A percentile compares a stretch with the other conserved stretches of the same genome.
Conservation (phyloP, 1,140 invertebrate species). For the Batillaria attramentaria region DNA sequence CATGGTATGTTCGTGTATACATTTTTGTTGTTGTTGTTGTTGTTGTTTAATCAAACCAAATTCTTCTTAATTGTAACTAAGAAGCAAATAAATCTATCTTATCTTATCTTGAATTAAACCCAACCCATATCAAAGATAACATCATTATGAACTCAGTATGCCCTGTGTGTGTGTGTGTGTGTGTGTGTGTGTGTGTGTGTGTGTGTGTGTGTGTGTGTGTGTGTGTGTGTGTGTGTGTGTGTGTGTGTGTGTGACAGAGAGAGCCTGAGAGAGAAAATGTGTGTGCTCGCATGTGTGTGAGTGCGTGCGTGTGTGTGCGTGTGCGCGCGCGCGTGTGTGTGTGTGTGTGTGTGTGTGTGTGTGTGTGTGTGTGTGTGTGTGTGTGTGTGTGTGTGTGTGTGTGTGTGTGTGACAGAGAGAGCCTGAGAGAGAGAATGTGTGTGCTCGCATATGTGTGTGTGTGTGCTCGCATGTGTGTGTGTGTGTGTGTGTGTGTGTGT, state of each 20-base stretch:
- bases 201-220: too few relatives aligned
- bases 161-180: neutral
- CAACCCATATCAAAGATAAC: neutral
- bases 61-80: too few relatives aligned
- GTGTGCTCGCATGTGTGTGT: too few relatives aligned
- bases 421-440: conserved; percentile 18
- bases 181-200: neutral
- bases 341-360: neutral
- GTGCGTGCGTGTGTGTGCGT: neutral
- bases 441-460: neutral
- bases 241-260: too few relatives aligned
- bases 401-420: neutral
- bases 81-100: too few relatives aligned
- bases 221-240: too few relatives aligned
- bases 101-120: neutral
- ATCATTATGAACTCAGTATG: neutral
- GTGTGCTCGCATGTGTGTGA: too few relatives aligned
- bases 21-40: too few relatives aligned
- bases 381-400: neutral
- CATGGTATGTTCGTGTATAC: too few relatives aligned
- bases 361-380: neutral
- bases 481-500: neutral
- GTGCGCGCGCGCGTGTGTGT: neutral
- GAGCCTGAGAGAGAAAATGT: too few relatives aligned
- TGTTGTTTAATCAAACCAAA: too few relatives aligned